These are phyloP conservation scores for Porphyrio hochstetteri DNA, from an alignment of 2,113 vertebrate species.

Conservation along the genomic window DNA sequence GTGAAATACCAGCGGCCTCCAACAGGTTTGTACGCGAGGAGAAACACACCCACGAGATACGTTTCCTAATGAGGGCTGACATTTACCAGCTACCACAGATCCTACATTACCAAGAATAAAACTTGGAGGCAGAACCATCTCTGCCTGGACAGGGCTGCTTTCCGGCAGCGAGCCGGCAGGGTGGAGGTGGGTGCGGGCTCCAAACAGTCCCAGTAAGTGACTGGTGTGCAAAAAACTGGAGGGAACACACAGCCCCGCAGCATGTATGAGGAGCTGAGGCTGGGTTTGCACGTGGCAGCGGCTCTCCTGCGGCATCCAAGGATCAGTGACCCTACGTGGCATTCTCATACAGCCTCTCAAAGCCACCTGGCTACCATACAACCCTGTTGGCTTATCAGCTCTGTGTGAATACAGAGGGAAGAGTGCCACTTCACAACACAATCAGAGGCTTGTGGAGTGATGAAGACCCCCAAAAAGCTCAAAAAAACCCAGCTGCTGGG, in stretches of 20 bases:
- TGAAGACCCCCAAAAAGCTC: background rate
- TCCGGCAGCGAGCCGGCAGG: rapidly evolving
- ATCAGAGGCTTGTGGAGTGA: background rate
- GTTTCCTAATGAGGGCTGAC: slow-evolving; percentile 18
- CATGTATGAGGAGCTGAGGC: rapidly evolving
- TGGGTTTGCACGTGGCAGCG: background rate
- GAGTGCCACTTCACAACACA: background rate
- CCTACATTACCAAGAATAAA: background rate
- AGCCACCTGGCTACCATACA: background rate
- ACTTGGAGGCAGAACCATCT: background rate
- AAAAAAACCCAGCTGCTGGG: background rate
- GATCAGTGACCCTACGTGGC: background rate
- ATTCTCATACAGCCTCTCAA: background rate
- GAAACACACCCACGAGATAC: background rate
- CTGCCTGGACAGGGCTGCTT: background rate
- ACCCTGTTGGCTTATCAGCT: background rate
- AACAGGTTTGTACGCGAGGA: background rate
- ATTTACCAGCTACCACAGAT: background rate
- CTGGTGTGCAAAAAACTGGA: rapidly evolving
- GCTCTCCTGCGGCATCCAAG: background rate
- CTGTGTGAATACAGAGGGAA: background rate
- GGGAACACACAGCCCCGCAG: background rate
- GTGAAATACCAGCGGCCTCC: background rate
- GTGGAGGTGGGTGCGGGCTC: background rate
- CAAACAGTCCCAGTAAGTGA: background rate